Percentiles rank a stretch among this genome's conserved stretches.
Conservation (phyloP, 1,140 invertebrate genomes). For the Parapsyche elsis region DNA sequence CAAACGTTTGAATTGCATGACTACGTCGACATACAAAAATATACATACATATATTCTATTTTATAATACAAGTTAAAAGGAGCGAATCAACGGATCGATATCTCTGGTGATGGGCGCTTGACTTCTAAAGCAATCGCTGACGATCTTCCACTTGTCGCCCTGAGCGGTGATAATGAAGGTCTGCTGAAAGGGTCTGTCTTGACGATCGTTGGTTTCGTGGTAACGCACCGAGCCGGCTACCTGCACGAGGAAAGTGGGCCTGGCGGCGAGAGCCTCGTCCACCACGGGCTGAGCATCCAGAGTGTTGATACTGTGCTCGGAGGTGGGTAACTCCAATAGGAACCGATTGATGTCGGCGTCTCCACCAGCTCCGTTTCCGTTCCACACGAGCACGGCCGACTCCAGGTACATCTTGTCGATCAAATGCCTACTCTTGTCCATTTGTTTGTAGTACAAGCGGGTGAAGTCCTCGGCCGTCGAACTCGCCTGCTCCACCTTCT, state of each 20-base stretch:
- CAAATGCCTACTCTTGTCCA: conserved; percentile 85
- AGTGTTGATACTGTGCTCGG: conserved; percentile 76
- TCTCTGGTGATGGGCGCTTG: conserved; percentile 62
- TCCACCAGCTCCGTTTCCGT: conserved; percentile 82
- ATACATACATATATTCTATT: no score
- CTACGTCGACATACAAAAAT: no score
- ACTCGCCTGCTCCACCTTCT: conserved; percentile 79
- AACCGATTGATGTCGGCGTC: conserved; percentile 83
- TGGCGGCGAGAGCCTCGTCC: conserved; percentile 74
- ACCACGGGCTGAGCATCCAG: conserved; percentile 83
- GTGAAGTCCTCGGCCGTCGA: conserved; percentile 84
- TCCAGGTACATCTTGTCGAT: conserved; percentile 84
- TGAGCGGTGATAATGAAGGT: conserved; percentile 84
- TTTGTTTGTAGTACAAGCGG: conserved; percentile 83
- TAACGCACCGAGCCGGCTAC: conserved; percentile 79
- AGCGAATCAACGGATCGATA: no score
- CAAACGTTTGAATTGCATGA: no score
- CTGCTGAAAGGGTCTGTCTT: conserved; percentile 74
- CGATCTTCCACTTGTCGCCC: conserved; percentile 90
- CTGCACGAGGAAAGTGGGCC: conserved; percentile 79
- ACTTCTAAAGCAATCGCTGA: conserved; percentile 82
- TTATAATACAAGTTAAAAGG: no score
- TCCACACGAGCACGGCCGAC: conserved; percentile 84
- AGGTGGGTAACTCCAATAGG: conserved; percentile 77
- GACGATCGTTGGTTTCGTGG: conserved; percentile 60